Conservation (phyloP, 1,140 invertebrate genomes). For the Medauroidea extradentata region DNA sequence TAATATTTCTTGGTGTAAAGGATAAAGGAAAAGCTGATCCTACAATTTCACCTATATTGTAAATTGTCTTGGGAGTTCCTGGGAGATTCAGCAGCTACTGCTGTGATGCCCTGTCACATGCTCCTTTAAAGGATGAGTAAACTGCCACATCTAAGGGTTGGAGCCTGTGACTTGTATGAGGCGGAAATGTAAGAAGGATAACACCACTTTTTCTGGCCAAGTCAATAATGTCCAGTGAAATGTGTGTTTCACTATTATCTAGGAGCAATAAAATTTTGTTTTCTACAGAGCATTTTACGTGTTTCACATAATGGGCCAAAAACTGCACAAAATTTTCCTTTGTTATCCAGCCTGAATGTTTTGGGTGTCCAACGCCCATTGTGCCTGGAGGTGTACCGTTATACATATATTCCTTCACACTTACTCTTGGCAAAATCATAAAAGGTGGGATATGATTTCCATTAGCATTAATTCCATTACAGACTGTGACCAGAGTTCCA, state of each 20-base stretch:
- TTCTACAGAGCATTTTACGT: conserved; percentile 23
- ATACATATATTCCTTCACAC: conserved; percentile 24
- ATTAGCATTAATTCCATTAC: conserved; percentile 24
- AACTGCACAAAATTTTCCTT: background rate
- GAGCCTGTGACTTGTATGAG: conserved; percentile 45
- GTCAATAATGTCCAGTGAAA: conserved; percentile 24
- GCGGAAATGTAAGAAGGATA: conserved; percentile 41
- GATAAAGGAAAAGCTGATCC: conserved; percentile 19
- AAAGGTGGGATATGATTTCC: conserved; percentile 30
- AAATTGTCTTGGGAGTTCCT: conserved; percentile 37
- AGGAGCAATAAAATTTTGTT: conserved; percentile 36
- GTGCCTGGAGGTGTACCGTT: no score
- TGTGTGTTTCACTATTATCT: conserved; percentile 40
- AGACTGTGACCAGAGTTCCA: conserved; percentile 40
- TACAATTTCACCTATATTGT: conserved; percentile 27
- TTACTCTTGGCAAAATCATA: conserved; percentile 30
- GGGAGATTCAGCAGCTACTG: conserved; percentile 37
- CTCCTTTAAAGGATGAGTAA: no score
- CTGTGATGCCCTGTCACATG: conserved; percentile 23
- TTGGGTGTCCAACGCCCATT: no score
- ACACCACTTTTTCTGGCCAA: conserved; percentile 29
- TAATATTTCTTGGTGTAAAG: conserved; percentile 24
- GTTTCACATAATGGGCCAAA: conserved; percentile 21
- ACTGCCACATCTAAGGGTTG: conserved; percentile 50
- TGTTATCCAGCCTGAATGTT: no score